Evolutionary conservation across 2,797 vertebrate genomes (phyloP), one percentile per base, ranked within the genome.

Genomic region (Melanotaenia maccullochi): DNA sequence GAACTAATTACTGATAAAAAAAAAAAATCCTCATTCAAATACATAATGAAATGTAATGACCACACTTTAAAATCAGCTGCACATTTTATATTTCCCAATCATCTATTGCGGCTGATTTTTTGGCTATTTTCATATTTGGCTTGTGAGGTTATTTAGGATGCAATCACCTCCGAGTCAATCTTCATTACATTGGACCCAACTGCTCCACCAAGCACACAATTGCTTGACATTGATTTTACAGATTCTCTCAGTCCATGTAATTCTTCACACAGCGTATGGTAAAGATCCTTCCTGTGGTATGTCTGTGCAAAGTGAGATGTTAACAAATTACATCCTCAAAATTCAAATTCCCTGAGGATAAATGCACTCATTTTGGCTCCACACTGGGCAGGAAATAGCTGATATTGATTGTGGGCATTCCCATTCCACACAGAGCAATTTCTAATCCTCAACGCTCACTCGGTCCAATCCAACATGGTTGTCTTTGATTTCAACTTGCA

Each of bases 151-250:
- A 87, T 90, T 85, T 82, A 60, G 70, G 72, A 88, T 74, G 63
- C 78, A 85, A 87, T 87, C 87, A 70, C 74, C 61, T 56, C 73
- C 67, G 78, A 87, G 83, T 92, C 90, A 86, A 75, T 93, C 90
- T 90, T 90, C 79, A 91, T 92, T 90, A 88, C 76, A 60, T n/a
- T 14, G 33, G 70, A 81, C 74, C 90, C 71, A 82, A 81, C 71
- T 75, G 85, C 85, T 87, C 79, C 78, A 78, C 80, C 78, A 79
- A 82, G 85, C 87, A 89, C 79, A 82, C 87, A 86, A 89, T 89
- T 90, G 85, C 77, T 75, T 84, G 73, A 80, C 86, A 91, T 90
- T 91, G 89, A 89, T 92, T 91, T 79, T 35, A 61, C 81, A 79
- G 74, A 92, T 90, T 75, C 57, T 85, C 68, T 76, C 66, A 36